Evolutionary conservation across 2,797 vertebrate genomes (phyloP).

Genomic region (Nyctibius grandis): DNA sequence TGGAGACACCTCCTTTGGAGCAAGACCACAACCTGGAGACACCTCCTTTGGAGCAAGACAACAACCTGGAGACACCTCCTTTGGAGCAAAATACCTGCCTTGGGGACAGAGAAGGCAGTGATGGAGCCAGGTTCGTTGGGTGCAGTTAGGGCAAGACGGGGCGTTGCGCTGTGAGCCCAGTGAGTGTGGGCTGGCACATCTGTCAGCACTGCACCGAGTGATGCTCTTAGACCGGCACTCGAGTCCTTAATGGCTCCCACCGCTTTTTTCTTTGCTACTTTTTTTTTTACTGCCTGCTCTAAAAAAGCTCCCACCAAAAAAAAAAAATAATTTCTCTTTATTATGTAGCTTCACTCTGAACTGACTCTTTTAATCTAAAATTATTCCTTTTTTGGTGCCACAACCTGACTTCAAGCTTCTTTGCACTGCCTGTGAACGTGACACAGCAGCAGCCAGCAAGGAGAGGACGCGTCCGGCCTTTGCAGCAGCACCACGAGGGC

Average conservation of each 20-base stretch:
- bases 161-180: neutral
- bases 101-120: neutral
- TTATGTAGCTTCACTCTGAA: neutral
- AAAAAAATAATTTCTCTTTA: neutral
- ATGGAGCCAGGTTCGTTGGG: neutral
- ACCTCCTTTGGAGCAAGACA: neutral
- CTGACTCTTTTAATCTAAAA: constrained; percentile 48
- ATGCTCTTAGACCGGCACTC: neutral
- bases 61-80: no score
- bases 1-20: neutral
- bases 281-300: neutral
- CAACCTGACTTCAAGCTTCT: constrained; percentile 33
- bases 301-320: neutral
- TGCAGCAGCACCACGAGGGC: neutral
- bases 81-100: neutral
- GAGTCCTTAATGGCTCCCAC: neutral
- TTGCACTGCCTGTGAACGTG: neutral
- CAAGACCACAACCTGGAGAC: neutral
- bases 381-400: constrained; percentile 31
- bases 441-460: neutral
- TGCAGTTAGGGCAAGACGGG: neutral
- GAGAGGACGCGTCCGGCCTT: neutral
- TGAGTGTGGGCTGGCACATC: neutral
- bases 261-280: neutral
- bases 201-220: neutral